A percentile compares a stretch with the other conserved stretches of the same genome.
phyloP scores from a whole-genome alignment of 2,888 invertebrate species.

The Argynnis bischoffii region DNA sequence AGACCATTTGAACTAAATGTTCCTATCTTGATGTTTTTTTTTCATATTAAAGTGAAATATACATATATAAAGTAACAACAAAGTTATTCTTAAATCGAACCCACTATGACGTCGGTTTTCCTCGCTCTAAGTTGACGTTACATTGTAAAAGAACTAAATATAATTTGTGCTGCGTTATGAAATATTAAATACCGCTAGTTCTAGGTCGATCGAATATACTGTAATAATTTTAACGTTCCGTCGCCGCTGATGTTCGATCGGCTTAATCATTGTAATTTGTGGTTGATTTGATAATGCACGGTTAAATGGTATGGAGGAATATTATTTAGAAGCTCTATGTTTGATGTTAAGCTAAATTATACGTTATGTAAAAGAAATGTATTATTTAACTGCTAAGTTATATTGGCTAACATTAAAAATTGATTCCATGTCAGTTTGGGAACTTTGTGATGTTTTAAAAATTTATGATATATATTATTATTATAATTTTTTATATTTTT shows the following conservation, averaged over 20 bases:
- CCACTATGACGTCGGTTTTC: background rate
- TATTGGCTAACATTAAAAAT: no score
- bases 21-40: no score
- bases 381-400: no score
- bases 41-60: no score
- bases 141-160: background rate
- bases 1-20: no score
- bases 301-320: background rate
- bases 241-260: constrained; percentile 5
- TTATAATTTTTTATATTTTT: no score
- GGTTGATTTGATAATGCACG: constrained; percentile 9
- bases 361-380: no score
- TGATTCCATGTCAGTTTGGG: no score
- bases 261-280: constrained; percentile 21
- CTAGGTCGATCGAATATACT: constrained; percentile 34
- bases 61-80: no score
- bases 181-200: constrained; percentile 34
- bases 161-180: constrained; percentile 17
- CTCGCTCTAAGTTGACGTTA: background rate
- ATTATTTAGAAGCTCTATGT: constrained; percentile 4
- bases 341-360: background rate
- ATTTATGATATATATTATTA: no score
- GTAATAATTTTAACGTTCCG: constrained; percentile 21
- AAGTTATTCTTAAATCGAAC: background rate
- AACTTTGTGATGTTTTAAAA: no score